Evolutionary conservation across 2,797 vertebrate species (phyloP), one percentile per base, ranked within the genome.

Genomic region (Glyptemys insculpta): DNA sequence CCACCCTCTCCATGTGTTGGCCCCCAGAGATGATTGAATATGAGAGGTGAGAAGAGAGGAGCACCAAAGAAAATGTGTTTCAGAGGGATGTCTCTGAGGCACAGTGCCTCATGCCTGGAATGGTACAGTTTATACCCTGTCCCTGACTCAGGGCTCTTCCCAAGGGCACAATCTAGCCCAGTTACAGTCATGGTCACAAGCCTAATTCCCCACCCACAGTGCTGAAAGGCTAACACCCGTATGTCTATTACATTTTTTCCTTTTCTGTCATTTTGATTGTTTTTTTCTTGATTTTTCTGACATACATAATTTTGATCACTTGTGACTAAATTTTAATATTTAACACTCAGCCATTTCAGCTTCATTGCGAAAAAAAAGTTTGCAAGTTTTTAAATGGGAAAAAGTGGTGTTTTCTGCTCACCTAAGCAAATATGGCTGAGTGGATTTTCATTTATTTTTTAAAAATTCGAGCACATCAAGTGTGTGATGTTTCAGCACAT

Each of bases 231-330:
- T 9, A 78, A 18, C 15, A 29, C 4, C 15, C 18, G 74, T 29
- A 78, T 25, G 6, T 47, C 74, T 44, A 47, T 78, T 16, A 29
- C 25, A 78, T 78, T 76, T 44, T 27, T 78, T 31, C 44, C 44
- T 18, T 78, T 78, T 16, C 11, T 41, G 11, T 41, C 10, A 44
- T 74, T 74, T 41, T 41, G 21, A 74, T 74, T 21, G 25, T 79
- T 93, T 81, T 82, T 74, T 31, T 80, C 87, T n/a, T 92, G 15
- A 6, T 56, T 18, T 93, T 81, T 86, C 1, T 79, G 87, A 25
- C 12, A 21, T 44, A 49, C 19, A 3, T 18, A 7, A 27, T 15
- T 62, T 91, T 6, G 14, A 25, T 41, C 90, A 23, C 5, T 25
- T 81, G 29, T 81, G 85, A 62, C 72, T 79, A 44, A 5, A 8